These are phyloP conservation scores for Hormiphora californensis DNA, from an alignment of 37 sponge, comb jelly and placozoan genomes.

Conservation along the genomic window DNA sequence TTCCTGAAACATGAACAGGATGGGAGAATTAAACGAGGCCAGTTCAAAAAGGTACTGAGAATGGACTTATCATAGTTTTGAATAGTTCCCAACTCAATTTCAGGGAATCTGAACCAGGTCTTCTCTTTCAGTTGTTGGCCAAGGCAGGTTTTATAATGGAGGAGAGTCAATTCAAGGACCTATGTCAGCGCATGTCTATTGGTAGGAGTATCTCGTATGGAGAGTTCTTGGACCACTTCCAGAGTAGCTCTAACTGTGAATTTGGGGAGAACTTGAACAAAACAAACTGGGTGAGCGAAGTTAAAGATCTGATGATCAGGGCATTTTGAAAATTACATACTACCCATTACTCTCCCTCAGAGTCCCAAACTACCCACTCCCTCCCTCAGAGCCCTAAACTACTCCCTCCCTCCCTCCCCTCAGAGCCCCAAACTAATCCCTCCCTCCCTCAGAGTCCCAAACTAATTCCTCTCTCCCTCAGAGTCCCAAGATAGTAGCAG, in stretches of 20 bases:
- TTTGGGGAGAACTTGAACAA: slow-evolving; percentile 16
- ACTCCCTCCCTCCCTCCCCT: not conserved
- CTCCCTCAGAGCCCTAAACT: not conserved
- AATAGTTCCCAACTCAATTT: too few relatives aligned
- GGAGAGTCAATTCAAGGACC: slow-evolving; percentile 17
- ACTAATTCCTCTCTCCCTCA: not conserved
- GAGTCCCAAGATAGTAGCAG: slow-evolving; percentile 39
- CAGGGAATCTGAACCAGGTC: too few relatives aligned
- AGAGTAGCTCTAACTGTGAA: not conserved
- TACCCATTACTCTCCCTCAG: too few relatives aligned
- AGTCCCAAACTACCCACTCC: not conserved
- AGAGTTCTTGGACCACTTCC: slow-evolving; percentile 51
- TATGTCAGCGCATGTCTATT: not conserved
- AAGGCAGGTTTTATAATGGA: slow-evolving; percentile 53
- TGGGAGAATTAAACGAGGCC: slow-evolving; percentile 18
- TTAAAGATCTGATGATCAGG: too few relatives aligned
- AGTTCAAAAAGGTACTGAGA: slow-evolving; percentile 36
- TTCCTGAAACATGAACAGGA: not conserved
- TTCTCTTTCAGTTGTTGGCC: slow-evolving; percentile 18
- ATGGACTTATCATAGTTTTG: too few relatives aligned
- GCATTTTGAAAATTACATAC: too few relatives aligned
- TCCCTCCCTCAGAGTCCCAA: not conserved
- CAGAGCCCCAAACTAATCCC: not conserved
- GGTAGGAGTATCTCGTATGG: slow-evolving; percentile 10
- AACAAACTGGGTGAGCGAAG: slow-evolving; percentile 14